Percentiles rank a stretch among this genome's conserved stretches.
Evolutionary conservation across 1,140 invertebrate species (phyloP).

Genomic region (Heterodera carotae): DNA sequence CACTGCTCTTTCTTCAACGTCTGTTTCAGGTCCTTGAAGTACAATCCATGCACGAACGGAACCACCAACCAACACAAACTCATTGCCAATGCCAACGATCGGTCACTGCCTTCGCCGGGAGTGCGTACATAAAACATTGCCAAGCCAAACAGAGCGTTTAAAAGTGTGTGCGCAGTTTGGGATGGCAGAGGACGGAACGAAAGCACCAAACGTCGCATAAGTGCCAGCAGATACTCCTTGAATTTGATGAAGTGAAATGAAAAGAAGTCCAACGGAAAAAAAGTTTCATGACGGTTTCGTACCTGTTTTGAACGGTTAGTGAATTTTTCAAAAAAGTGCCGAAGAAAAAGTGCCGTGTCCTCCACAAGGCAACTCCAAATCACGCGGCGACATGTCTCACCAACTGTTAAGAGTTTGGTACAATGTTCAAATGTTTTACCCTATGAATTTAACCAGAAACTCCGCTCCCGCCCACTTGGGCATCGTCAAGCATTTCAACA

Average conservation of each 20-base stretch:
- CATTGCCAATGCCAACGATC: slow-evolving; percentile 86
- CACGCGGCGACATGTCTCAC: slow-evolving; percentile 71
- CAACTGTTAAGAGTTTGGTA: slow-evolving; percentile 67
- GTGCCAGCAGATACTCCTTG: slow-evolving; percentile 87
- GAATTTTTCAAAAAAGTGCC: slow-evolving; percentile 91
- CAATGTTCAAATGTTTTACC: slow-evolving; percentile 12
- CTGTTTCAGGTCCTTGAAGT: slow-evolving; percentile 99
- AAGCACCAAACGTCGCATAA: slow-evolving; percentile 83
- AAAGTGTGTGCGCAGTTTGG: slow-evolving; percentile 95
- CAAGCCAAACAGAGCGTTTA: slow-evolving; percentile 97
- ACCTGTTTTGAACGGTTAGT: slow-evolving; percentile 84
- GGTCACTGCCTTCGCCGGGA: slow-evolving; percentile 76
- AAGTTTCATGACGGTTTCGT: neutral
- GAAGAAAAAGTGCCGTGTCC: slow-evolving; percentile 90
- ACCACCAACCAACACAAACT: slow-evolving; percentile 92
- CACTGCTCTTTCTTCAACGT: slow-evolving; percentile 97
- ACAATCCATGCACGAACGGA: slow-evolving; percentile 93
- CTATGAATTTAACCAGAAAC: slow-evolving; percentile 68
- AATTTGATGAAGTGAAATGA: slow-evolving; percentile 9
- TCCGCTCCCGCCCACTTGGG: slow-evolving; percentile 89
- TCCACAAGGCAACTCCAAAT: slow-evolving; percentile 97
- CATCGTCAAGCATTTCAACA: slow-evolving; percentile 89
- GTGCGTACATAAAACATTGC: slow-evolving; percentile 98
- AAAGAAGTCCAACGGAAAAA: neutral
- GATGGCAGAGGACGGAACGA: slow-evolving; percentile 90